Evolutionary conservation across 2,113 vertebrate genomes (phyloP), one percentile per base, ranked within the genome.

Genomic region (Ariopsis seemanni): DNA sequence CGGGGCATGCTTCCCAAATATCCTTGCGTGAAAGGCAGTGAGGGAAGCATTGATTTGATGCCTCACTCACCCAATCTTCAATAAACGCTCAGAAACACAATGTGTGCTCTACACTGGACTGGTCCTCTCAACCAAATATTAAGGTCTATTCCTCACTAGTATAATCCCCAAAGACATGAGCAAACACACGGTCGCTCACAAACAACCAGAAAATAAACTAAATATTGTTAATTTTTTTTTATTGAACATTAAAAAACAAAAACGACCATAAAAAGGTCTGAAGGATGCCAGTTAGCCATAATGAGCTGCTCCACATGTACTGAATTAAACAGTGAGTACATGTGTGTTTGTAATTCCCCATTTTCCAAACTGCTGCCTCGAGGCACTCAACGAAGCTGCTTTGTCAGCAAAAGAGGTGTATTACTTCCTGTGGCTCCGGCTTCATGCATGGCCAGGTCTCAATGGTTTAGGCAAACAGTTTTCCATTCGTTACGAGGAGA

Each of bases 321-420:
- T 87, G 67, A 85, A 87, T 89, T 87, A 91, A 81, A 79, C 85
- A 88, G 82, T 89, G 78, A 86, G 78, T 83, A 71, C 85, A 80
- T 80, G 82, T 84, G 74, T 42, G 81, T 69, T 82, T 86, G 79
- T 86, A 86, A 89, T 48, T 84, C 74, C 52, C 62, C 9, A 18
- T 84, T 87, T 82, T 89, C 58, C 67, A 88, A 88, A 82, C 65
- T 52, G 85, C 78, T 81, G 83, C 86, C 67, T 48, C 79, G 60
- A 48, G 69, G 58, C 86, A 81, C 48, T 25, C 67, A 85, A 87
- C 84, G 69, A 74, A 88, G 60, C 83, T 63, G 69, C 34, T 83
- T 80, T 81, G 86, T 58, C 78, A 85, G 84, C 65, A 53, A 88
- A 83, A 82, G 87, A 78, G 81, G 81, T 69, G 57, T 20, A 71